Conservation (phyloP, 1,140 invertebrate genomes). For the Lamellibrachia luymesi region DNA sequence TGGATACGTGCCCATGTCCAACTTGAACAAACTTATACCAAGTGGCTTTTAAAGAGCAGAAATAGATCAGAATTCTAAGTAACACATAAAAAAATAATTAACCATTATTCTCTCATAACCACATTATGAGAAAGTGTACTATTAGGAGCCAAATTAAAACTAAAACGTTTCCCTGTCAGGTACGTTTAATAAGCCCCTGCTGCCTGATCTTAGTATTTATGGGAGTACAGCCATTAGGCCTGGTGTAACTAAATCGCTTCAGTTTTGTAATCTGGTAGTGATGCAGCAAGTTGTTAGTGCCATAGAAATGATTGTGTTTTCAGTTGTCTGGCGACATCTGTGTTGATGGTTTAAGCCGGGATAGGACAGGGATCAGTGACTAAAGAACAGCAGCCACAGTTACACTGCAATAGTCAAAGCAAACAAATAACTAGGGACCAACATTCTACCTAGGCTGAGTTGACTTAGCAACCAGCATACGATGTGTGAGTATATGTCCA, state of each 20-base stretch:
- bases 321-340: neutral
- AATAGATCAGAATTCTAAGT: no score
- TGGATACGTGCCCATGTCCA: no score
- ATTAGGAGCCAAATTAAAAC: neutral
- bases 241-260: neutral
- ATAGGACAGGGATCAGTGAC: neutral
- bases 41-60: no score
- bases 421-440: neutral
- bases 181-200: neutral
- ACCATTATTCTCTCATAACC: no score
- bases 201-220: neutral
- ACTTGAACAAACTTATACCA: no score
- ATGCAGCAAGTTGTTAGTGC: neutral
- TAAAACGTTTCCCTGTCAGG: neutral
- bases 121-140: neutral
- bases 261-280: neutral
- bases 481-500: no score
- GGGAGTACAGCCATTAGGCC: neutral
- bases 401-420: neutral
- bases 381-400: neutral
- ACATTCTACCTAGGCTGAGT: no score
- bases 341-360: neutral
- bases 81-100: no score
- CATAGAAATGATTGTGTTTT: neutral
- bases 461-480: no score